Conservation (phyloP, 1,140 invertebrate genomes). For the Ips nitidus region DNA sequence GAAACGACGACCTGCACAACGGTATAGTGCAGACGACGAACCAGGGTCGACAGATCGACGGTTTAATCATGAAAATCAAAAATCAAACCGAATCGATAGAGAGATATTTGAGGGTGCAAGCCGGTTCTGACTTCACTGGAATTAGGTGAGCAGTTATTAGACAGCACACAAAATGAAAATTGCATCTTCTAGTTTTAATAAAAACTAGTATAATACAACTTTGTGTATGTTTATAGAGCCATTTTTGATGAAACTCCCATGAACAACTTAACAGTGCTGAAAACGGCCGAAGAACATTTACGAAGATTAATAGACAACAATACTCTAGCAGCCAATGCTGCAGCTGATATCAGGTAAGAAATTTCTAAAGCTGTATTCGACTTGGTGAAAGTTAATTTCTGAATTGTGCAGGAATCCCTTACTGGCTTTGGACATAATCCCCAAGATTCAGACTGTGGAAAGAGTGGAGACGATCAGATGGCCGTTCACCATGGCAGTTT, state of each 20-base stretch:
- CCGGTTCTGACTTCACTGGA: constrained; percentile 25
- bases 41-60: constrained; percentile 76
- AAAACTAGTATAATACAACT: background rate
- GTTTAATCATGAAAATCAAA: constrained; percentile 69
- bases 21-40: constrained; percentile 78
- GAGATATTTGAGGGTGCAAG: constrained; percentile 45
- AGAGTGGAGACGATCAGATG: constrained; percentile 68
- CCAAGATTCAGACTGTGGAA: constrained; percentile 63
- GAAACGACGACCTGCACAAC: constrained; percentile 91
- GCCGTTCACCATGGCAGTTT: constrained; percentile 76
- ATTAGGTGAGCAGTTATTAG: constrained; percentile 26
- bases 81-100: constrained; percentile 63
- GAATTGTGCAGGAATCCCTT: constrained; percentile 54
- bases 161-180: background rate
- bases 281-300: constrained; percentile 65
- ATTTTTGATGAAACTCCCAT: constrained; percentile 56
- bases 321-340: constrained; percentile 67
- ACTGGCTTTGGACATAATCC: constrained; percentile 65
- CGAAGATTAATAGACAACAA: constrained; percentile 69
- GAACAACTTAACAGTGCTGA: constrained; percentile 71
- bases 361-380: background rate
- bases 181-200: background rate
- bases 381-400: background rate
- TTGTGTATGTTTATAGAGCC: constrained; percentile 3
- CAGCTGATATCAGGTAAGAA: constrained; percentile 67